phyloP scores from a whole-genome alignment of 2,113 vertebrate genomes.

The Cathartes aura region DNA sequence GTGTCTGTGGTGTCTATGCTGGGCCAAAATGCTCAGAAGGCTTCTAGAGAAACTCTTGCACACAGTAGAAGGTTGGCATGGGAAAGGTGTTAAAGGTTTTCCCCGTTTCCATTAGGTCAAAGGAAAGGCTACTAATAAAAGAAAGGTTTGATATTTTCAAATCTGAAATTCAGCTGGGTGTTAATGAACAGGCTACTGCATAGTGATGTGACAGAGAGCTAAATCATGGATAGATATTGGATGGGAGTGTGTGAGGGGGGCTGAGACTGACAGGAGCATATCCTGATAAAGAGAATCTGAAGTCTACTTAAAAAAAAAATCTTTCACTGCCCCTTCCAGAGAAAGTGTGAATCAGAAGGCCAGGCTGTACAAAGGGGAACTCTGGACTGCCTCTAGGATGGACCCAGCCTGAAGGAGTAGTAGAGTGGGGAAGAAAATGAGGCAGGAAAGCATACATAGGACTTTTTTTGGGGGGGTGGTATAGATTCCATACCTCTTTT shows the following conservation, averaged over 20 bases:
- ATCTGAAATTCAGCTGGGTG: background rate
- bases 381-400: background rate
- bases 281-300: background rate
- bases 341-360: background rate
- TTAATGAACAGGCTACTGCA: background rate
- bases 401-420: background rate
- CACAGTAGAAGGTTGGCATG: background rate
- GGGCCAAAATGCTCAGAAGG: background rate
- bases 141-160: background rate
- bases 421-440: background rate
- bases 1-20: fast-evolving
- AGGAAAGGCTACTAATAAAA: background rate
- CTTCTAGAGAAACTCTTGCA: background rate
- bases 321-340: background rate
- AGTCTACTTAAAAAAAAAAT: background rate
- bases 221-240: background rate
- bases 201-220: background rate
- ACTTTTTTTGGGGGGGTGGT: background rate
- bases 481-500: background rate
- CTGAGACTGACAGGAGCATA: background rate
- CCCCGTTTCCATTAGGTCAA: background rate
- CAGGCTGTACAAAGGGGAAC: background rate
- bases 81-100: background rate
- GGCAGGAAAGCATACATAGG: background rate
- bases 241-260: background rate